These are phyloP conservation scores for Sebastolobus altivelis DNA, from an alignment of 2,797 vertebrate genomes.

Conservation along the genomic window DNA sequence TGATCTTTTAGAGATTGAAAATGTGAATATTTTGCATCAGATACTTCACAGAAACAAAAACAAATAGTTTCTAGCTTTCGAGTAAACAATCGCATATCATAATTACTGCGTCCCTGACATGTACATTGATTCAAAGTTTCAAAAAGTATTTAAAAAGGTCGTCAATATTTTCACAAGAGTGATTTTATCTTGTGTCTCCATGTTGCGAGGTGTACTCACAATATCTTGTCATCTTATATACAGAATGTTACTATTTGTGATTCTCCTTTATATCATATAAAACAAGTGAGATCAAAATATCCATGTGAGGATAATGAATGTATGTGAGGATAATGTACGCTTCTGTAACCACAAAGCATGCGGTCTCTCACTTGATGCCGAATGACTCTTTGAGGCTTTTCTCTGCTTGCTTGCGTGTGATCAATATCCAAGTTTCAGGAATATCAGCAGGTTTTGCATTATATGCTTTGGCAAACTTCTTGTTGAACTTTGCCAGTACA, in stretches of 20 bases:
- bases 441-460: constrained; percentile 53
- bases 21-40: not conserved
- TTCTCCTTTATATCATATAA: not conserved
- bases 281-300: not conserved
- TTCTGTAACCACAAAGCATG: not conserved
- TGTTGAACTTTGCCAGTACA: constrained; percentile 72
- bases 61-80: no score
- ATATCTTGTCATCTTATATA: not conserved
- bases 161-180: no score
- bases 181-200: no score
- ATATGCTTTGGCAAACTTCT: constrained; percentile 65
- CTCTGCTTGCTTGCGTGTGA: constrained; percentile 54
- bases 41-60: not conserved
- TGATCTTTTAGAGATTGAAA: not conserved
- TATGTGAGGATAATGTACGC: not conserved
- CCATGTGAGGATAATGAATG: not conserved
- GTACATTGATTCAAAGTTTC: not conserved
- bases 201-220: not conserved
- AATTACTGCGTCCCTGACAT: not conserved
- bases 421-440: constrained; percentile 18
- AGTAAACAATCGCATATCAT: no score
- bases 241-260: not conserved
- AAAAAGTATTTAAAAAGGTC: not conserved
- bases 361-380: not conserved
- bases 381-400: constrained; percentile 67